phyloP scores from a whole-genome alignment of 2,113 vertebrate species.

The Leptobrachium leishanense region DNA sequence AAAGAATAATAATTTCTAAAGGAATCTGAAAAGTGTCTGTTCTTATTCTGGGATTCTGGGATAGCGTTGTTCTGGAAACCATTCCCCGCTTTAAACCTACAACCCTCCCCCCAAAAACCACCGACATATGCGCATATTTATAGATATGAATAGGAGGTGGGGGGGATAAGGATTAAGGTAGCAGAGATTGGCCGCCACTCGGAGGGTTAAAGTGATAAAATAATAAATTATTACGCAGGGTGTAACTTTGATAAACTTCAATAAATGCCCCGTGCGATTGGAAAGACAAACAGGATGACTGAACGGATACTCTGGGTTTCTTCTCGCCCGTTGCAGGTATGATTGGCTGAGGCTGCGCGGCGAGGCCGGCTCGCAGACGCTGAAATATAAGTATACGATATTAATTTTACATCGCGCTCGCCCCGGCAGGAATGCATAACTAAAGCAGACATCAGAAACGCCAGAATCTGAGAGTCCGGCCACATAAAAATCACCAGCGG shows the following conservation, averaged over 20 bases:
- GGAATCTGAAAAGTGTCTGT: constrained; percentile 5
- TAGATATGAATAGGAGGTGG: too few species aligned
- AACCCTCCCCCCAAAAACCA: background rate
- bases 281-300: too few species aligned
- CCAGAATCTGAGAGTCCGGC: constrained; percentile 29
- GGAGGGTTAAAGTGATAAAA: constrained; percentile 5
- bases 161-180: too few species aligned
- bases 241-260: too few species aligned
- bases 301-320: too few species aligned
- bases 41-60: constrained; percentile 5
- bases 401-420: background rate
- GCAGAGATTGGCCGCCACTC: background rate
- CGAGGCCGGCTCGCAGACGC: too few species aligned
- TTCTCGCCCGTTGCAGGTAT: too few species aligned
- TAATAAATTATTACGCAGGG: background rate
- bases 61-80: constrained; percentile 19
- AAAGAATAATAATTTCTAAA: constrained; percentile 19
- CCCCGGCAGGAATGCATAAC: constrained; percentile 24
- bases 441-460: constrained; percentile 21
- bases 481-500: constrained; percentile 24
- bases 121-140: too few species aligned
- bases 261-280: too few species aligned
- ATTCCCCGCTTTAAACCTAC: background rate
- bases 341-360: too few species aligned
- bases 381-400: background rate